phyloP scores from a whole-genome alignment of 1,140 invertebrate species.

The Drosophila ambigua region DNA sequence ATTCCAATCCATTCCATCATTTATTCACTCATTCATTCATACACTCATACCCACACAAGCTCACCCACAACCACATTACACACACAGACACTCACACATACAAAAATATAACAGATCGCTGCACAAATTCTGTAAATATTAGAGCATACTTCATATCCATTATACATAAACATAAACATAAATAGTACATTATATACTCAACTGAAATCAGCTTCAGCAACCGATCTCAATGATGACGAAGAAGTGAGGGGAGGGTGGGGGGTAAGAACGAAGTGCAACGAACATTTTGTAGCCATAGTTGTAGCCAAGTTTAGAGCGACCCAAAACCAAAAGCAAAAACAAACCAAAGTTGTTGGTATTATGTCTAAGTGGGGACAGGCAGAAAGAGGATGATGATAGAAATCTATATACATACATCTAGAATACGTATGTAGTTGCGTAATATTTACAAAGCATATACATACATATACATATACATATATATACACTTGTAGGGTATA shows the following conservation, averaged over 20 bases:
- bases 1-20: constrained; percentile 23
- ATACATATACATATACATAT: constrained; percentile 52
- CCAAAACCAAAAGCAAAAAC: constrained; percentile 15
- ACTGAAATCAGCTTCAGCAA: constrained; percentile 82
- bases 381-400: constrained; percentile 36
- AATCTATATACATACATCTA: constrained; percentile 55
- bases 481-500: constrained; percentile 58
- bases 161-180: constrained; percentile 36
- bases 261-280: constrained; percentile 61
- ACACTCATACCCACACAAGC: constrained; percentile 37
- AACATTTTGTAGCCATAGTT: constrained; percentile 70
- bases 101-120: constrained; percentile 17
- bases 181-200: constrained; percentile 40
- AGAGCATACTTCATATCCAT: constrained; percentile 37
- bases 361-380: constrained; percentile 48
- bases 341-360: constrained; percentile 52
- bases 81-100: constrained; percentile 22
- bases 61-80: constrained; percentile 7
- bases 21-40: constrained; percentile 56
- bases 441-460: constrained; percentile 68
- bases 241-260: neutral
- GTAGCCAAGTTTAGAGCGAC: constrained; percentile 67
- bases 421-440: constrained; percentile 74
- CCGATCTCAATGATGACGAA: constrained; percentile 72
- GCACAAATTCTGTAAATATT: constrained; percentile 54